phyloP scores from a whole-genome alignment of 2,888 invertebrate genomes.

The Rhogogaster chlorosoma region DNA sequence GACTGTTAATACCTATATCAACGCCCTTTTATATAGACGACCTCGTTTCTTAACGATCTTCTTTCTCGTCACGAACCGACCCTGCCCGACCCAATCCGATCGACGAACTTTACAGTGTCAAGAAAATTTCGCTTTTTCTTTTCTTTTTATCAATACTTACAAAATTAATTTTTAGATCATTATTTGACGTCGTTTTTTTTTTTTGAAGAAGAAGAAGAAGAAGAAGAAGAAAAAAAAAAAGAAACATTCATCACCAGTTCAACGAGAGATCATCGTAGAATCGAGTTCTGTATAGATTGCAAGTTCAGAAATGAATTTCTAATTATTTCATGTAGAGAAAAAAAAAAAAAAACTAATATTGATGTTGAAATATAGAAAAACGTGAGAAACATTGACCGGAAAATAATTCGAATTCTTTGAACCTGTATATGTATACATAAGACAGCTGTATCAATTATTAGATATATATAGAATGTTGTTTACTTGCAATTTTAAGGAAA shows the following conservation, averaged over 20 bases:
- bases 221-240: too few species aligned
- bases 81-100: slow-evolving; percentile 38
- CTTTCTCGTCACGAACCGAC: slow-evolving; percentile 29
- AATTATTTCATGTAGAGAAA: too few species aligned
- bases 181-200: neutral
- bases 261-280: too few species aligned
- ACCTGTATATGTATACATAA: too few species aligned
- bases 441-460: neutral
- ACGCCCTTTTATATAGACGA: slow-evolving; percentile 37
- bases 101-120: neutral
- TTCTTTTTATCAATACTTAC: neutral
- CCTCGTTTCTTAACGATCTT: slow-evolving; percentile 47
- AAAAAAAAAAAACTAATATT: neutral
- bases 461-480: neutral
- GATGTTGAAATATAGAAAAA: neutral
- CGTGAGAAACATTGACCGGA: neutral
- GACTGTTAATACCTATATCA: slow-evolving; percentile 8
- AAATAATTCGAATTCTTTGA: neutral
- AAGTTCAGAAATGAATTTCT: too few species aligned
- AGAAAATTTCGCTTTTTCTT: neutral
- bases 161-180: neutral
- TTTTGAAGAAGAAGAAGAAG: too few species aligned
- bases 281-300: too few species aligned
- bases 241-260: too few species aligned
- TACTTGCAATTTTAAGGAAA: neutral